These are phyloP conservation scores for Cryptus armator DNA, from an alignment of 2,888 invertebrate species.

Conservation along the genomic window DNA sequence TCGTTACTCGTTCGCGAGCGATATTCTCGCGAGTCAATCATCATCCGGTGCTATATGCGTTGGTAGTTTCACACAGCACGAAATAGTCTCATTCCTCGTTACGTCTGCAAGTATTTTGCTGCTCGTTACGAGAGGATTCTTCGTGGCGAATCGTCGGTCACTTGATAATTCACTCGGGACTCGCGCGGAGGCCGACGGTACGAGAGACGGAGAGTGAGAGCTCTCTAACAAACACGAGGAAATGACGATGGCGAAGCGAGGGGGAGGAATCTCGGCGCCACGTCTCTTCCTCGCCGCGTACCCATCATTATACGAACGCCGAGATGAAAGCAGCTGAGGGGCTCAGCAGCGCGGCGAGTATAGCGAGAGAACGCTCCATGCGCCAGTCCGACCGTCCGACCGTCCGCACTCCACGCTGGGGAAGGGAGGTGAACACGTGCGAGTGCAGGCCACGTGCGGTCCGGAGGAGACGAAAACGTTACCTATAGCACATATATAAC, in stretches of 20 bases:
- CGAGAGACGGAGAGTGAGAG: background rate
- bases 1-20: too few relatives aligned
- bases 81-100: constrained; percentile 36
- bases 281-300: constrained; percentile 43
- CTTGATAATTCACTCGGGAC: constrained; percentile 19
- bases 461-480: constrained; percentile 24
- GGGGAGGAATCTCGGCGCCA: constrained; percentile 59
- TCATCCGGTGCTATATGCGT: background rate
- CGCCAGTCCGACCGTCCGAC: constrained; percentile 47
- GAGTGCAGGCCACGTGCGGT: constrained; percentile 60
- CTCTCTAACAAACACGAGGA: constrained; percentile 42
- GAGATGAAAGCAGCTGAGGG: constrained; percentile 47
- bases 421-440: constrained; percentile 59
- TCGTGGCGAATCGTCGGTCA: constrained; percentile 8
- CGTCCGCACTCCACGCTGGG: constrained; percentile 41
- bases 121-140: constrained; percentile 51
- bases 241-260: constrained; percentile 28
- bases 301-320: constrained; percentile 33
- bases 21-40: constrained; percentile 25
- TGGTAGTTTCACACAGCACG: constrained; percentile 33
- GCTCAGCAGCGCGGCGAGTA: constrained; percentile 5
- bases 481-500: background rate
- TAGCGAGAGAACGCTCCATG: constrained; percentile 16
- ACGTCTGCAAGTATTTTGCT: constrained; percentile 18
- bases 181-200: background rate